A percentile compares a stretch with the other conserved stretches of the same genome.
Conservation (phyloP, 2,113 vertebrate species). For the Channa argus region DNA sequence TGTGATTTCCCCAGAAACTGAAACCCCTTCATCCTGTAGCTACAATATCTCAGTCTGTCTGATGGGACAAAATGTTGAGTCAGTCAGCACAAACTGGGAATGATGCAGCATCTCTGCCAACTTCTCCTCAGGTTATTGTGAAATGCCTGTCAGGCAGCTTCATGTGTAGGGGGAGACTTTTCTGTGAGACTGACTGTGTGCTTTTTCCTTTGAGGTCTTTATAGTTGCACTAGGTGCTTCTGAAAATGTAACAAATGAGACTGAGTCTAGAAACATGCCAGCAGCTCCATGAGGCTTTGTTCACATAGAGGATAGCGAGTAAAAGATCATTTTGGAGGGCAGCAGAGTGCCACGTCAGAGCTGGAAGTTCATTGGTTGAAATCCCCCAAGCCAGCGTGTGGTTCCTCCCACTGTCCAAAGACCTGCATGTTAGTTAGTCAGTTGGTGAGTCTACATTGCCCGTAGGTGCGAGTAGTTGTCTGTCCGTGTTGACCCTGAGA, state of each 20-base stretch:
- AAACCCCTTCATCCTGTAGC: constrained; percentile 51
- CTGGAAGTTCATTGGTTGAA: too few relatives aligned
- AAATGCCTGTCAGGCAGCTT: constrained; percentile 20
- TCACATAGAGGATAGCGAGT: neutral
- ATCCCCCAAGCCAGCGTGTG: too few relatives aligned
- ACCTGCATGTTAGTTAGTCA: too few relatives aligned
- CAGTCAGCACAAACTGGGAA: constrained; percentile 52
- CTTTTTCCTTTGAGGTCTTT: neutral
- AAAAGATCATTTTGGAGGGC: too few relatives aligned
- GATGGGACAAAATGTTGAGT: constrained; percentile 67
- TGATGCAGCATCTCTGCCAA: constrained; percentile 53
- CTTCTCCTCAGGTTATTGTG: constrained; percentile 22
- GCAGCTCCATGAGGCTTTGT: neutral
- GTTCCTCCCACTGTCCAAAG: too few relatives aligned
- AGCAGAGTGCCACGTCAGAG: too few relatives aligned
- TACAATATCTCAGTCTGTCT: constrained; percentile 43
- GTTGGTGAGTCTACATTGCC: too few relatives aligned
- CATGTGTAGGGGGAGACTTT: constrained; percentile 24
- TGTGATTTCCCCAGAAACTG: constrained; percentile 49
- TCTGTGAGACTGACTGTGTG: neutral
- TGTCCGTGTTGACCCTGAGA: too few relatives aligned
- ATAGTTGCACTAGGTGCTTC: neutral
- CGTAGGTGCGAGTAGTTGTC: too few relatives aligned
- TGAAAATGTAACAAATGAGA: constrained; percentile 1
- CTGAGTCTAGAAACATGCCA: neutral